These are phyloP conservation scores for Hypercompe scribonia DNA, from an alignment of 2,888 invertebrate species.

Conservation along the genomic window DNA sequence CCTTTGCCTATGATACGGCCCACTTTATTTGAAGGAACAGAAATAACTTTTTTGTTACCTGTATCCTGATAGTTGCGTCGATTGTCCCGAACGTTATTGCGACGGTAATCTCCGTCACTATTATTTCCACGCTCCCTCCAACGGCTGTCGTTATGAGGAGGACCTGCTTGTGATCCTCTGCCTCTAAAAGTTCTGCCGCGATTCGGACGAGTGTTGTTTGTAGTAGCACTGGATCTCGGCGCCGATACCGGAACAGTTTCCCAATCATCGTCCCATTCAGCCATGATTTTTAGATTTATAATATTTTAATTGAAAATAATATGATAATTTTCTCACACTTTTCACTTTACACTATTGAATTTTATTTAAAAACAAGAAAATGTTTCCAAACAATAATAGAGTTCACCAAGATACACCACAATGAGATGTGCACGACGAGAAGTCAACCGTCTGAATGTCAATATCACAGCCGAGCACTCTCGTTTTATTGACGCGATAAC, in stretches of 20 bases:
- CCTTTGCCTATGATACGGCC: slow-evolving; percentile 91
- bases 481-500: slow-evolving; percentile 16
- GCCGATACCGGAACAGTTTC: slow-evolving; percentile 57
- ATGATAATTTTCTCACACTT: neutral
- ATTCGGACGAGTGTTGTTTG: slow-evolving; percentile 60
- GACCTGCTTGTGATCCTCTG: slow-evolving; percentile 50
- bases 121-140: slow-evolving; percentile 58
- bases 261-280: slow-evolving; percentile 73
- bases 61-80: slow-evolving; percentile 55
- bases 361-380: slow-evolving; percentile 25
- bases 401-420: slow-evolving; percentile 37
- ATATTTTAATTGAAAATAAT: neutral
- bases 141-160: slow-evolving; percentile 64
- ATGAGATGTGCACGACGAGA: slow-evolving; percentile 20
- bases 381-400: slow-evolving; percentile 21
- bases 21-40: slow-evolving; percentile 76
- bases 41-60: slow-evolving; percentile 69
- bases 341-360: neutral
- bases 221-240: slow-evolving; percentile 50
- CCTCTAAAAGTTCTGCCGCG: slow-evolving; percentile 61
- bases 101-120: slow-evolving; percentile 52
- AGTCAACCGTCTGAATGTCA: slow-evolving; percentile 28
- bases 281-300: slow-evolving; percentile 52
- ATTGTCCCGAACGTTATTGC: slow-evolving; percentile 43
- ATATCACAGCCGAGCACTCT: slow-evolving; percentile 24